phyloP scores from a whole-genome alignment of 2,113 vertebrate genomes.

The Ictidomys tridecemlineatus region DNA sequence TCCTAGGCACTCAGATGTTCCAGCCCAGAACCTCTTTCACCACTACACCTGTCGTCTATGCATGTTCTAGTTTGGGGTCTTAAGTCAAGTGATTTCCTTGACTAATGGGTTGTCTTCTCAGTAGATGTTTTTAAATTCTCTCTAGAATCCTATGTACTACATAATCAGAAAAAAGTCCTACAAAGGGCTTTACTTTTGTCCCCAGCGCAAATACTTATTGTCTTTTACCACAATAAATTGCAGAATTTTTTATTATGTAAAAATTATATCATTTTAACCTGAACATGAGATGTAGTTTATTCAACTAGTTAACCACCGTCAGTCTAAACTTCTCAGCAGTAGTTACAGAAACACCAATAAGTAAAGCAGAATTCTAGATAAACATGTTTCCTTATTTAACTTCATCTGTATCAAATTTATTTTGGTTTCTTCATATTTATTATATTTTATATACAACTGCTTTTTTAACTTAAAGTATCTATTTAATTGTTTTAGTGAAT shows the following conservation, averaged over 20 bases:
- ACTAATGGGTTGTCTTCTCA: not conserved
- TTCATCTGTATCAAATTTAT: not conserved
- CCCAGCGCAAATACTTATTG: not conserved
- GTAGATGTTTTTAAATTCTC: not conserved
- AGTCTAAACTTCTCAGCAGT: too few relatives aligned
- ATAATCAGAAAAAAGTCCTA: not conserved
- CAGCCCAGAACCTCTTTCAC: accelerated
- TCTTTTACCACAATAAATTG: not conserved
- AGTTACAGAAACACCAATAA: too few relatives aligned
- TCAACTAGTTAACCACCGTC: too few relatives aligned
- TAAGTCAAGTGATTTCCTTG: not conserved
- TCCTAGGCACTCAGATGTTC: too few relatives aligned
- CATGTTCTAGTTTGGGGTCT: accelerated
- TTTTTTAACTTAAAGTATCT: not conserved
- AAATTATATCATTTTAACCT: not conserved
- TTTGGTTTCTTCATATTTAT: not conserved
- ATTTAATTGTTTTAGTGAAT: not conserved
- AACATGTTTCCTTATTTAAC: not conserved
- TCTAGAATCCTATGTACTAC: not conserved
- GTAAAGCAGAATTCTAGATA: accelerated
- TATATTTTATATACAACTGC: not conserved
- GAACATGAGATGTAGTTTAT: accelerated
- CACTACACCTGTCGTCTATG: accelerated
- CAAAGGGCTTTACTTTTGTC: not conserved
- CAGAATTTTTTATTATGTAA: too few relatives aligned